A percentile compares a stretch with the other conserved stretches of the same genome.
These are phyloP conservation scores for Tinea semifulvella DNA, from an alignment of 2,888 invertebrate species.

Conservation along the genomic window DNA sequence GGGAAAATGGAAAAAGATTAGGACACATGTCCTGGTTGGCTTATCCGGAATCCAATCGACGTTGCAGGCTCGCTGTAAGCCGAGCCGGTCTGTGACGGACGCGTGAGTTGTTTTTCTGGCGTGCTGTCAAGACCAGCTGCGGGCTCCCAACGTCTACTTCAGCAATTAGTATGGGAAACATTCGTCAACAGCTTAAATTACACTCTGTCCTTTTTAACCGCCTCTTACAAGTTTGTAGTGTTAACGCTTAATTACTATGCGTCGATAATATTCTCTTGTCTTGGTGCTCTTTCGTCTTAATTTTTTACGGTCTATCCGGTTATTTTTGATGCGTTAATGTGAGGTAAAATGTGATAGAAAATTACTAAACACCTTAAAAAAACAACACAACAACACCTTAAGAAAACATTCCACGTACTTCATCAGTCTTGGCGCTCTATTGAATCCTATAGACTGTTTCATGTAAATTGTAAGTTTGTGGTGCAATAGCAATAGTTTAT, in stretches of 20 bases:
- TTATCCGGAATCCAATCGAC: constrained; percentile 18
- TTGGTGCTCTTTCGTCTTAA: too few relatives aligned
- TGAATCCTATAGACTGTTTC: too few relatives aligned
- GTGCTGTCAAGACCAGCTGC: constrained; percentile 28
- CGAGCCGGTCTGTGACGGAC: constrained; percentile 19
- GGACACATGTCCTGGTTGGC: constrained; percentile 13
- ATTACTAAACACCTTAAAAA: too few relatives aligned
- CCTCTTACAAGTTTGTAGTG: constrained; percentile 18
- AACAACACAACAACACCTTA: too few relatives aligned
- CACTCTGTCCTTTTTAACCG: constrained; percentile 17
- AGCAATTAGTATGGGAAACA: constrained; percentile 25
- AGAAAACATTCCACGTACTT: too few relatives aligned
- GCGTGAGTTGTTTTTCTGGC: constrained; percentile 26
- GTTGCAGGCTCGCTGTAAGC: constrained; percentile 15
- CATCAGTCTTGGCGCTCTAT: too few relatives aligned
- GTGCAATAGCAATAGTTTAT: neutral
- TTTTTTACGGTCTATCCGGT: too few relatives aligned
- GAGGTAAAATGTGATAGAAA: too few relatives aligned
- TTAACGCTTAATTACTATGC: neutral
- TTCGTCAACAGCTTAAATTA: constrained; percentile 24
- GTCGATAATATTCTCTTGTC: neutral
- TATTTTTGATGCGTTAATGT: too few relatives aligned
- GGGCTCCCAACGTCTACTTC: constrained; percentile 23
- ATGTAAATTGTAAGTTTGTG: constrained; percentile 5
- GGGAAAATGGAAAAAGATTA: constrained; percentile 12